Percentiles rank a stretch among this genome's conserved stretches.
These are phyloP conservation scores for Yasuhikotakia modesta DNA, from an alignment of 2,797 vertebrate genomes.

Conservation along the genomic window DNA sequence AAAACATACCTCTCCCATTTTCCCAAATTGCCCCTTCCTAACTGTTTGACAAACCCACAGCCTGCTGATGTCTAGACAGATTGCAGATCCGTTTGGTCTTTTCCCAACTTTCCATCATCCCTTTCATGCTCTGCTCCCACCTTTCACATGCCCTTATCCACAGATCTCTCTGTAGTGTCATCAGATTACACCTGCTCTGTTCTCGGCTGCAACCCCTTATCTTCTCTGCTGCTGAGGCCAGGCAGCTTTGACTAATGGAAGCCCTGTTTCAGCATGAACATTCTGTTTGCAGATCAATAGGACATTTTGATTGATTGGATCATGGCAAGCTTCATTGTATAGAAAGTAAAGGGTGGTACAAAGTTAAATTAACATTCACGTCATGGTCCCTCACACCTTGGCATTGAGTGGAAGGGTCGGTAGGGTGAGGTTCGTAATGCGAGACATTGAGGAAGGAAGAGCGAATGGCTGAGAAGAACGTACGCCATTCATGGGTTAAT, in stretches of 20 bases:
- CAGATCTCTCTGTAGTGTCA: constrained; percentile 38
- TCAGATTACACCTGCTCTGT: constrained; percentile 41
- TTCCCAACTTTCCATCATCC: constrained; percentile 47
- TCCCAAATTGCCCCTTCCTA: constrained; percentile 13
- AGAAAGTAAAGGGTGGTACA: background rate
- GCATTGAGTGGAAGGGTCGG: background rate
- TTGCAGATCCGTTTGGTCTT: constrained; percentile 53
- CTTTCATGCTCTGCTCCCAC: constrained; percentile 33
- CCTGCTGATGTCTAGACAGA: constrained; percentile 63
- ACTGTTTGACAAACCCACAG: constrained; percentile 49
- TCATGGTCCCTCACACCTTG: background rate
- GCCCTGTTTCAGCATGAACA: constrained; percentile 6
- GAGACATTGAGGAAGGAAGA: background rate
- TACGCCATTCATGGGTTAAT: constrained; percentile 9
- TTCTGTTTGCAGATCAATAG: constrained; percentile 31
- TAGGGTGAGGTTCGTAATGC: background rate
- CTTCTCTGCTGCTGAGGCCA: constrained; percentile 8
- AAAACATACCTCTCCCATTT: constrained; percentile 14
- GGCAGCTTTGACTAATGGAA: constrained; percentile 28
- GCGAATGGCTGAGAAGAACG: background rate
- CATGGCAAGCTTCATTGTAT: background rate
- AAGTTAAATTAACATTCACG: constrained; percentile 4
- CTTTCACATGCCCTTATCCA: constrained; percentile 20
- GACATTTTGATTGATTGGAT: constrained; percentile 14
- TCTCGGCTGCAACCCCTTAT: constrained; percentile 19